Evolutionary conservation across 37 sponge, comb jelly and placozoan genomes (phyloP).

Genomic region (Amphimedon queenslandica): DNA sequence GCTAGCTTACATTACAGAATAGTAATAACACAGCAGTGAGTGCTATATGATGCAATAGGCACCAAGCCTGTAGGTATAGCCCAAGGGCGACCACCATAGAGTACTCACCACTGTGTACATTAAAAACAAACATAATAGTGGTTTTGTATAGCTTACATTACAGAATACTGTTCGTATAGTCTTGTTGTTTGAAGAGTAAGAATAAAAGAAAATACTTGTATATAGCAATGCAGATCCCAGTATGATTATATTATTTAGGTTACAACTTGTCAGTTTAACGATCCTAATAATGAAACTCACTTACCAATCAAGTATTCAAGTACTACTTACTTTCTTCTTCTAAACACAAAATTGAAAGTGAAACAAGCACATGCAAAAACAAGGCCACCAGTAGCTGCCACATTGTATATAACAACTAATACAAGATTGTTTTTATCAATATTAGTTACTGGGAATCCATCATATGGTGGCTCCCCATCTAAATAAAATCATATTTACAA

Average conservation of each 20-base stretch:
- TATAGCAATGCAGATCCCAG: neutral
- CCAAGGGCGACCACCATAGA: neutral
- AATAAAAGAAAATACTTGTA: neutral
- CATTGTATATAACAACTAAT: neutral
- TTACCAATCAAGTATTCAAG: neutral
- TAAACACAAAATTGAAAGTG: neutral
- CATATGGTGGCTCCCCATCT: no score
- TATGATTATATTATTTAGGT: constrained; percentile 1
- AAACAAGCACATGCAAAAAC: neutral
- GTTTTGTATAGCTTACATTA: neutral
- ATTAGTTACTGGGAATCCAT: no score
- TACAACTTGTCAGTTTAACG: constrained; percentile 1
- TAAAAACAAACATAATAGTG: no score
- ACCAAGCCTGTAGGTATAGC: neutral
- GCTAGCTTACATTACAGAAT: no score
- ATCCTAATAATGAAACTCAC: neutral
- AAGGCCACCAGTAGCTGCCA: neutral
- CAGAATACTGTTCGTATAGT: neutral
- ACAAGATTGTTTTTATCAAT: neutral
- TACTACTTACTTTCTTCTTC: neutral
- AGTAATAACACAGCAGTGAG: no score
- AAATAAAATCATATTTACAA: no score
- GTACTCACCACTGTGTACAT: no score
- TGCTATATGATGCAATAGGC: no score
- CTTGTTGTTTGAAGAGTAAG: neutral